Evolutionary conservation across 2,888 invertebrate species (phyloP).

Genomic region (Ochropleura plecta): DNA sequence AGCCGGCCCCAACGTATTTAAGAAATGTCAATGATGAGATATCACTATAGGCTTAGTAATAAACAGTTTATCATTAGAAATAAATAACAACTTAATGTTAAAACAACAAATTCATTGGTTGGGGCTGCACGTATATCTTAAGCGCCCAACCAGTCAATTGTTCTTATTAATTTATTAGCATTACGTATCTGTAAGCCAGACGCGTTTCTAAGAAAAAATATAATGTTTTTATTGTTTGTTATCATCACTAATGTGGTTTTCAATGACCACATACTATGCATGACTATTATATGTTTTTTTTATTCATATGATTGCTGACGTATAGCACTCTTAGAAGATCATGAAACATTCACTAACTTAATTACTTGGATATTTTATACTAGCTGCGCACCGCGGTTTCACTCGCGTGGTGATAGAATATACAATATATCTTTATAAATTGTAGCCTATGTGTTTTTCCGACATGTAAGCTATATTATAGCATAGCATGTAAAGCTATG

Average conservation of each 20-base stretch:
- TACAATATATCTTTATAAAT: too few species aligned
- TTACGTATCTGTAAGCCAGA: conserved; percentile 34
- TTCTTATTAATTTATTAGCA: conserved; percentile 53
- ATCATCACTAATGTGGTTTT: conserved; percentile 27
- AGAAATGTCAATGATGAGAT: too few species aligned
- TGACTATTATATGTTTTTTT: background rate
- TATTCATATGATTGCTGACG: background rate
- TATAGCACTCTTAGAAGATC: background rate
- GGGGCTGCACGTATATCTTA: background rate
- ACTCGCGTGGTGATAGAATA: too few species aligned
- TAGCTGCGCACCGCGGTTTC: too few species aligned
- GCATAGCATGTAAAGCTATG: too few species aligned
- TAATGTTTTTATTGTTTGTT: conserved; percentile 45
- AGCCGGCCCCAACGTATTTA: background rate
- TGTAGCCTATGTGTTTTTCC: too few species aligned
- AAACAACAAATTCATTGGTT: background rate
- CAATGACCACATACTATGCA: conserved; percentile 17
- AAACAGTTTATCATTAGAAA: background rate
- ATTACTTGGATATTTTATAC: too few species aligned
- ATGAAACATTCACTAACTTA: background rate
- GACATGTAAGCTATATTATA: too few species aligned
- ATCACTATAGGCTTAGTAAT: too few species aligned
- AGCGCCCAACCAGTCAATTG: conserved; percentile 26
- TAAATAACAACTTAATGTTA: conserved; percentile 3
- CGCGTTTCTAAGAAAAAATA: conserved; percentile 33